These are phyloP conservation scores for Crotalus viridis DNA, from an alignment of 2,113 vertebrate species.

Conservation along the genomic window DNA sequence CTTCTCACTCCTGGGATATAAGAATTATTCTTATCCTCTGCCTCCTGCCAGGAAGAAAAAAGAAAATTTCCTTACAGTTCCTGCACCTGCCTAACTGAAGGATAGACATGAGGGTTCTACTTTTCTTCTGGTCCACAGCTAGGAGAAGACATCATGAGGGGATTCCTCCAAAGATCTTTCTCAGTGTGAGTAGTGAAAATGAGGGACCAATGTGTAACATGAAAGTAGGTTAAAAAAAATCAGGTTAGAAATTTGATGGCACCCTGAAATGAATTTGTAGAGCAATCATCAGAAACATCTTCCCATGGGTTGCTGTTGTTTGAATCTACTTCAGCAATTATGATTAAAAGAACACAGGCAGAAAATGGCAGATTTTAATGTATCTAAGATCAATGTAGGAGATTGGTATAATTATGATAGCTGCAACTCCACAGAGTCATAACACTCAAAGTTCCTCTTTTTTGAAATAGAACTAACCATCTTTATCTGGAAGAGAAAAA, in stretches of 20 bases:
- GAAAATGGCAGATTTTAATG: neutral
- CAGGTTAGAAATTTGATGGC: neutral
- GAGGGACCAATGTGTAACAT: neutral
- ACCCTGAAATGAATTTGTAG: neutral
- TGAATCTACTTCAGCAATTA: neutral
- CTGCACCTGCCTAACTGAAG: neutral
- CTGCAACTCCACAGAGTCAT: neutral
- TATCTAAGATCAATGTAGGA: neutral
- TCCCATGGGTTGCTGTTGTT: neutral
- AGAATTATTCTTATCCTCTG: neutral
- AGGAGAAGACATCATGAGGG: neutral
- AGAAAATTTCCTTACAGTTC: neutral
- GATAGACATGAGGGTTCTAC: neutral
- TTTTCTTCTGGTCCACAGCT: neutral
- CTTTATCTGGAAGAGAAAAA: neutral
- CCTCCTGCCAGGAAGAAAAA: neutral
- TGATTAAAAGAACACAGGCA: neutral
- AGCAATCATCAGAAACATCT: neutral
- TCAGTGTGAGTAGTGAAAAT: neutral
- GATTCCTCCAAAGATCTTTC: neutral
- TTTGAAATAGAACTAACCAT: neutral
- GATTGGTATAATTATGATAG: neutral
- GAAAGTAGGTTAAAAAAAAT: neutral
- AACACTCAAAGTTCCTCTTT: neutral
- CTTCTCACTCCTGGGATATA: no score